A percentile compares a stretch with the other conserved stretches of the same genome.
These are phyloP conservation scores for Phasianus colchicus DNA, from an alignment of 2,113 vertebrate genomes.

Conservation along the genomic window DNA sequence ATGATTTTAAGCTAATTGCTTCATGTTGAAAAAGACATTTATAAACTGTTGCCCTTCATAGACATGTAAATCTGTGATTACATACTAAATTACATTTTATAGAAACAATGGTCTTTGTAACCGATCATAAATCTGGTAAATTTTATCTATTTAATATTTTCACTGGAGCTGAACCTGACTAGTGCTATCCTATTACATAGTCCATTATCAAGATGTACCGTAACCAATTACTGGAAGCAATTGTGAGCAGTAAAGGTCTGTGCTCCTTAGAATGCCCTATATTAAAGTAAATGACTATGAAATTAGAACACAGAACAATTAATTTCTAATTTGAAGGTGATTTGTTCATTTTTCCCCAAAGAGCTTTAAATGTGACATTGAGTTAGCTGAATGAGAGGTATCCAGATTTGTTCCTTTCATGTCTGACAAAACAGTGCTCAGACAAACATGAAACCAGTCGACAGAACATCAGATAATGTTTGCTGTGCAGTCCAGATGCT, in stretches of 20 bases:
- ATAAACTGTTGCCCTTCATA: background rate
- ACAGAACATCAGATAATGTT: conserved; percentile 20
- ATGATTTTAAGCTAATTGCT: background rate
- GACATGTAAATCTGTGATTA: background rate
- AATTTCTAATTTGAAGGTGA: background rate
- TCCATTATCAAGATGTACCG: background rate
- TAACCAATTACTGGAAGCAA: background rate
- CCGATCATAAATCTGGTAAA: background rate
- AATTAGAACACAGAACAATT: background rate
- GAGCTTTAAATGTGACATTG: background rate
- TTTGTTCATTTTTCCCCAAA: background rate
- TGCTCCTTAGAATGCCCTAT: background rate
- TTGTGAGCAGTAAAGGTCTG: background rate
- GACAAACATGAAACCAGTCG: background rate
- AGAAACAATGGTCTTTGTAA: background rate
- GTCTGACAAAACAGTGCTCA: conserved; percentile 6
- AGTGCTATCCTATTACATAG: background rate
- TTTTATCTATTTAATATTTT: background rate
- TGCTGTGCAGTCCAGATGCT: background rate
- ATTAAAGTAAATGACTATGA: background rate
- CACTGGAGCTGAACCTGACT: background rate
- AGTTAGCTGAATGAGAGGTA: background rate
- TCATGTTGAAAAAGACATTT: background rate
- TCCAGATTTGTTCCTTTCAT: background rate
- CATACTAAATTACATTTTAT: background rate